A percentile compares a stretch with the other conserved stretches of the same genome.
Conservation (phyloP, 1,140 invertebrate genomes). For the Eupeodes corollae region DNA sequence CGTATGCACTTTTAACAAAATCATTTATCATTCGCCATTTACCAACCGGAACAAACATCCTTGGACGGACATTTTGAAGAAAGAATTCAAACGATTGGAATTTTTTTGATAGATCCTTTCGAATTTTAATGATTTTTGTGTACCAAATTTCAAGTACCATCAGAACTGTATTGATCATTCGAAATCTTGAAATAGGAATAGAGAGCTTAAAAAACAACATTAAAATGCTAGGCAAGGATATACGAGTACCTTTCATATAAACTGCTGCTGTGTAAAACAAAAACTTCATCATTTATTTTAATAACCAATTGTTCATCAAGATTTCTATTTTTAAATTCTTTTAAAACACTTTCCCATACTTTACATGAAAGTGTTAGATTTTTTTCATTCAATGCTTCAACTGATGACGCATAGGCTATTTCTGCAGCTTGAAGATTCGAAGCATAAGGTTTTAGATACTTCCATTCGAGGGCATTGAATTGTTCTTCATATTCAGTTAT, state of each 20-base stretch:
- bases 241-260: no score
- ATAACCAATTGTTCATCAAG: conserved; percentile 9
- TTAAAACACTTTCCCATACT: neutral
- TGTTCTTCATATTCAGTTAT: conserved; percentile 7
- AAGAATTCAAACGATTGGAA: conserved; percentile 14
- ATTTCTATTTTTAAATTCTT: neutral
- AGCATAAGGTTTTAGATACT: conserved; percentile 42
- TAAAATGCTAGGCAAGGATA: no score
- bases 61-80: conserved; percentile 2
- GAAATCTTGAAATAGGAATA: conserved; percentile 1
- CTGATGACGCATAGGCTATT: no score
- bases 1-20: conserved; percentile 46
- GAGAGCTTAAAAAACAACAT: no score
- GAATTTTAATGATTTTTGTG: conserved; percentile 6
- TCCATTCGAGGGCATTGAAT: conserved; percentile 41
- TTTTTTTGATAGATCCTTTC: conserved; percentile 3
- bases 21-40: conserved; percentile 12
- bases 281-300: conserved; percentile 11
- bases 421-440: neutral
- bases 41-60: neutral
- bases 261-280: no score
- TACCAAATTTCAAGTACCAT: conserved; percentile 19
- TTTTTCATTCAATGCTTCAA: no score
- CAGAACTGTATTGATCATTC: conserved; percentile 6
- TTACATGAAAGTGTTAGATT: no score